Evolutionary conservation across 2,113 vertebrate species (phyloP), one percentile per base, ranked within the genome.

Genomic region (Pheucticus melanocephalus): DNA sequence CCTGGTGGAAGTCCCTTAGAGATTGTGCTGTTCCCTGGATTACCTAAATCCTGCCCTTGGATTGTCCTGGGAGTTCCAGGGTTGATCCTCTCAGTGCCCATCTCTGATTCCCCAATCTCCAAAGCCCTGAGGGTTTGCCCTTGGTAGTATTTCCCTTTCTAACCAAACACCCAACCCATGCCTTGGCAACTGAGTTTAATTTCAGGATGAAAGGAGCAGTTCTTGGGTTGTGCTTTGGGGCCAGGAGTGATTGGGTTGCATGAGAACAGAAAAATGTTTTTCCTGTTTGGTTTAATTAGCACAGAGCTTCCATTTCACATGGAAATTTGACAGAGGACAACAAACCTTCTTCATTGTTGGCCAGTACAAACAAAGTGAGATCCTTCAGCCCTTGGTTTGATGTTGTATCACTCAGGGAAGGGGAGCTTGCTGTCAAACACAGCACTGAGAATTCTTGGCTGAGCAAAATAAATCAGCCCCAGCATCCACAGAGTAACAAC

Each of bases 241-340:
- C 30, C 92, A 87, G 88, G 78, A 91, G 81, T 66, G 66, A 57
- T 86, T 81, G 70, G 69, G 54, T 78, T 95, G 82, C 68, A 60
- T 68, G 92, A 95, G 92, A 87, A n/a, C 7, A 92, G 45, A 92
- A 87, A 92, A 96, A 91, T 87, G 86, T 65, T 96, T 95, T 95
- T 91, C 89, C 83, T 95, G 72, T 95, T 96, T 95, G 79, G 89
- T 92, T 90, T 88, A 85, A 96, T 96, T 91, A 96, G 85, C 90
- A 68, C 19, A 22, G 75, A 77, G 73, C 66, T 95, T 95, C 56
- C 56, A 47, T 96, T 95, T 78, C 82, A 73, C 66, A 24, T 57
- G 47, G 6, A 86, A 75, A 92, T 84, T 54, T 94, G 95, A 94
- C 85, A 96, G 91, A 72, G 51, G 91, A 86, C 88, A 95, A 35